Conservation (phyloP, 1,140 invertebrate species). For the Panonychus citri region DNA sequence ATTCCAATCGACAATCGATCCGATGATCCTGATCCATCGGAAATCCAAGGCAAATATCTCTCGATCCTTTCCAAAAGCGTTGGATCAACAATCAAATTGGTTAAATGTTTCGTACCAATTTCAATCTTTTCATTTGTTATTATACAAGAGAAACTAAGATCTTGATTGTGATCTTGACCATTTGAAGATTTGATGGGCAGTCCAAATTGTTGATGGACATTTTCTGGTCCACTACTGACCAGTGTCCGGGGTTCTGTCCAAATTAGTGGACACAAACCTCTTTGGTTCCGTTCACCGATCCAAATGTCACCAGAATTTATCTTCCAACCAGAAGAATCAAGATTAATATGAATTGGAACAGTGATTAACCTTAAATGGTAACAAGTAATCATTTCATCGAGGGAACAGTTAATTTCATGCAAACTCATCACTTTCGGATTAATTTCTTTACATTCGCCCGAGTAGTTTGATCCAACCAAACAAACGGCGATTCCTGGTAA, state of each 20-base stretch:
- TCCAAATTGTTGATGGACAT: too few species aligned
- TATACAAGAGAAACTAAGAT: background rate
- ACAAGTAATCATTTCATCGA: conserved; percentile 3
- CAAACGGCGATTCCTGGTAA: conserved; percentile 9
- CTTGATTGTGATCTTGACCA: background rate
- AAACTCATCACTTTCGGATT: conserved; percentile 4
- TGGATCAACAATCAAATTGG: conserved; percentile 1
- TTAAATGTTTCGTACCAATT: background rate
- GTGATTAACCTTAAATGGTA: conserved; percentile 6
- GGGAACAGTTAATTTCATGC: background rate
- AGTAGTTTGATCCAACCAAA: conserved; percentile 1
- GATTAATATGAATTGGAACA: conserved; percentile 3
- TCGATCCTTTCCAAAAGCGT: conserved; percentile 8
- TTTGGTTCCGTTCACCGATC: background rate
- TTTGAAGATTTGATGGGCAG: background rate
- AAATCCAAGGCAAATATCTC: background rate
- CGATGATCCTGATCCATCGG: background rate
- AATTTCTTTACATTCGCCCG: background rate
- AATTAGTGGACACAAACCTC: background rate
- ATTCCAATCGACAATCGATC: background rate
- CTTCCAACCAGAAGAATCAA: background rate
- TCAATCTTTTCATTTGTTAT: background rate
- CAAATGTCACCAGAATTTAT: conserved; percentile 4
- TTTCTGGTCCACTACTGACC: too few species aligned
- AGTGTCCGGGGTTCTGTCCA: background rate